phyloP scores from a whole-genome alignment of 2,797 vertebrate genomes.

The Kryptopterus vitreolus region DNA sequence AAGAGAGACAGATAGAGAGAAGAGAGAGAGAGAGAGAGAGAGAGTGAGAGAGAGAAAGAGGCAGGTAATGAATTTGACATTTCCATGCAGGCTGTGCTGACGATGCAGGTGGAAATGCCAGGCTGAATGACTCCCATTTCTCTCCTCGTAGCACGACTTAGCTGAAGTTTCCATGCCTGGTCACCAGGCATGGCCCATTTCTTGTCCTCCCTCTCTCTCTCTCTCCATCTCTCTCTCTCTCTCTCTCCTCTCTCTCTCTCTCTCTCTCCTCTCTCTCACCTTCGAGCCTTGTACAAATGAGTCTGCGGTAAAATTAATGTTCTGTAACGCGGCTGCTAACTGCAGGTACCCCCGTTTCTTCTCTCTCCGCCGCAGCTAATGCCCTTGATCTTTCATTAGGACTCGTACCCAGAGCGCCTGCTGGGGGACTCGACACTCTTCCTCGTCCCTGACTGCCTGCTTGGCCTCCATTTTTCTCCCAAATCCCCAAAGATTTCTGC shows the following conservation, averaged over 20 bases:
- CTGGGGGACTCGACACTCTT: slow-evolving; percentile 43
- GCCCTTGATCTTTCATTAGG: slow-evolving; percentile 67
- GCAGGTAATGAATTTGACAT: slow-evolving; percentile 63
- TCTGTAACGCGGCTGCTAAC: slow-evolving; percentile 65
- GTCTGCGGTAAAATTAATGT: slow-evolving; percentile 69
- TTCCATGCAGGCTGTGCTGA: slow-evolving; percentile 59
- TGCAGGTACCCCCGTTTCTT: slow-evolving; percentile 62
- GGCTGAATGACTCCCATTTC: slow-evolving; percentile 49
- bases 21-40: slow-evolving; percentile 7
- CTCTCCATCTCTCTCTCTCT: background rate
- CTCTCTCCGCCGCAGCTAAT: slow-evolving; percentile 53
- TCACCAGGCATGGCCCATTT: background rate
- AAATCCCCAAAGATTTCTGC: slow-evolving; percentile 10
- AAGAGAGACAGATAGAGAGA: background rate
- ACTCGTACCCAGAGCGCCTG: slow-evolving; percentile 58
- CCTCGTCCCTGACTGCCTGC: slow-evolving; percentile 12
- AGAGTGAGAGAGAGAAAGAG: slow-evolving; percentile 16
- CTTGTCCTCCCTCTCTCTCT: slow-evolving; percentile 10
- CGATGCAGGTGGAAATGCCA: slow-evolving; percentile 61
- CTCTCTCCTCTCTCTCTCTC: slow-evolving; percentile 17
- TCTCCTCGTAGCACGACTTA: slow-evolving; percentile 27
- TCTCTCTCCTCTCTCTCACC: slow-evolving; percentile 24
- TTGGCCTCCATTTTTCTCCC: slow-evolving; percentile 22
- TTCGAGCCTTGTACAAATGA: slow-evolving; percentile 59
- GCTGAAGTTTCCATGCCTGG: slow-evolving; percentile 43